Evolutionary conservation across 2,888 invertebrate species (phyloP).

Genomic region (Leucania comma): DNA sequence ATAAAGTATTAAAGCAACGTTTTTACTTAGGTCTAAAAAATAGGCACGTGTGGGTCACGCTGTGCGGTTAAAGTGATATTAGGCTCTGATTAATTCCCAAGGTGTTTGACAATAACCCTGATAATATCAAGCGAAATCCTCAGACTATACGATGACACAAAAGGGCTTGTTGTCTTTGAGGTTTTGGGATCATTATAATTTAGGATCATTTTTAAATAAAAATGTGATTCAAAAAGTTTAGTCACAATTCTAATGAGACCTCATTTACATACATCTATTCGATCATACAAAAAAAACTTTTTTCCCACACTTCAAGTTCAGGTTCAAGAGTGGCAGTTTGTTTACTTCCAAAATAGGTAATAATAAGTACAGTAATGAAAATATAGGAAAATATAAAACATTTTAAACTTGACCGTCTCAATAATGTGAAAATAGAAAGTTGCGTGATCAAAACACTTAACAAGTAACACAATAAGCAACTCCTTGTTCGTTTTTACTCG

Average conservation of each 20-base stretch:
- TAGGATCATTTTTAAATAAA: slow-evolving; percentile 1
- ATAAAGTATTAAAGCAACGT: background rate
- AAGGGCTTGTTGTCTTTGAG: slow-evolving; percentile 12
- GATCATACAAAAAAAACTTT: background rate
- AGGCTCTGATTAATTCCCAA: slow-evolving; percentile 13
- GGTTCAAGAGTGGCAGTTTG: slow-evolving; percentile 16
- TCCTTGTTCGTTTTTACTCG: slow-evolving; percentile 28
- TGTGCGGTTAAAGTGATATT: slow-evolving; percentile 8
- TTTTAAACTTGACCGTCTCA: slow-evolving; percentile 26
- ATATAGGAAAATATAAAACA: slow-evolving; percentile 9
- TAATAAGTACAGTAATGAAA: slow-evolving; percentile 9
- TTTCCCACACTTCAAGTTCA: slow-evolving; percentile 3
- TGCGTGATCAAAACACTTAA: slow-evolving; percentile 30
- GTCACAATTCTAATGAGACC: slow-evolving; percentile 3
- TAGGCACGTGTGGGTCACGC: background rate
- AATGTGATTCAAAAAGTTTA: slow-evolving; percentile 15
- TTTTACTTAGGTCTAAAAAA: background rate
- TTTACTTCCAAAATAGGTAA: background rate
- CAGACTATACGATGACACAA: slow-evolving; percentile 14
- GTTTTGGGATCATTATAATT: slow-evolving; percentile 16
- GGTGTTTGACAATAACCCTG: slow-evolving; percentile 7
- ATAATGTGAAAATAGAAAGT: slow-evolving; percentile 37
- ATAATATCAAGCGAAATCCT: slow-evolving; percentile 14
- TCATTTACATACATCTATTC: slow-evolving; percentile 10
- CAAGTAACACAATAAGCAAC: slow-evolving; percentile 23